Evolutionary conservation across 2,113 vertebrate genomes (phyloP), one percentile per base, ranked within the genome.

Genomic region (Hucho hucho): DNA sequence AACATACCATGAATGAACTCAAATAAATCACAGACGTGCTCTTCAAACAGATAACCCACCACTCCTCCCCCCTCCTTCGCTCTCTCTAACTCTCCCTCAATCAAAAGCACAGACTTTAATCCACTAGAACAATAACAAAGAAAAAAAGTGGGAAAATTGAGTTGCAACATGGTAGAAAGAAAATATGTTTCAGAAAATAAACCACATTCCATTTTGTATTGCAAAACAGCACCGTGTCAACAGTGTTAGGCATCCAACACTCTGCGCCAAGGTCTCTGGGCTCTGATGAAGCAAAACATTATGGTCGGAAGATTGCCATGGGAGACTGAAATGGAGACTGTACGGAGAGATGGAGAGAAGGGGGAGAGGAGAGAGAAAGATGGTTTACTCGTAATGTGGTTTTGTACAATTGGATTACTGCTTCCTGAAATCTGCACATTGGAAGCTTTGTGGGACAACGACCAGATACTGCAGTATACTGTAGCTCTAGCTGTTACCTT

Each of bases 1-100:
- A 73, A 73, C 72, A 82, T 69, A 73, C 76, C 76, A 69, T 53
- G 79, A 71, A 65, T 65, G 71, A 78, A 75, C 28, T 56, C 74
- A 61, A 70, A 61, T 75, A n/a, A 61, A 75, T 75, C 32, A 46
- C 22, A 70, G 56, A 75, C 46, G 22, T 25, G 66, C 56, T 64
- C 67, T 32, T 75, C 67, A 43, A 63, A 70, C 37, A 69, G 49
- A 75, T 68, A 56, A 61, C 67, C 32, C 16, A 0, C 28, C 70
- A 32, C n/a, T 24, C 20, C 6, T 59, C 43, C 24, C 7, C 28
- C 18, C 64, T 22, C 29, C 20, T 16, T 59, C 32, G 13, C 72
- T 72, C 13, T 22, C 59, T 47, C n/a, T 59, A 14, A 16, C 69
- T n/a, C 64, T 29, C 64, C 26, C 64, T 16, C 70, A 26, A 65